Percentiles rank a stretch among this genome's conserved stretches.
Conservation (phyloP, 2,113 vertebrate species). For the Upupa epops region DNA sequence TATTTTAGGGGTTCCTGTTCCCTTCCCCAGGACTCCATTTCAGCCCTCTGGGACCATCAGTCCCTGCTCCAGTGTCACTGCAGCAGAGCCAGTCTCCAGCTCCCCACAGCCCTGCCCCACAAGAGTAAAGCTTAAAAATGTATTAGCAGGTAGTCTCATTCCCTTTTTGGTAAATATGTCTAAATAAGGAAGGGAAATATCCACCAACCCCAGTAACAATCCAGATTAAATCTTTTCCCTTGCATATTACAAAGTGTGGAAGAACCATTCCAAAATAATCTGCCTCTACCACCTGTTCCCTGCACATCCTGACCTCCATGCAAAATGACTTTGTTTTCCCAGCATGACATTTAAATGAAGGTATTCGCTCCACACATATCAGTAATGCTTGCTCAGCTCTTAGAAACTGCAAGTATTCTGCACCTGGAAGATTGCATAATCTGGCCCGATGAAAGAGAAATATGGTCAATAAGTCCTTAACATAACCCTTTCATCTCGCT, state of each 20-base stretch:
- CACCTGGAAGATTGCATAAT: conserved; percentile 36
- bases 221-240: conserved; percentile 33
- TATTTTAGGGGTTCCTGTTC: background rate
- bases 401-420: conserved; percentile 44
- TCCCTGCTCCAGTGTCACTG: background rate
- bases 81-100: background rate
- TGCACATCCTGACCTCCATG: conserved; percentile 23
- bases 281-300: conserved; percentile 20
- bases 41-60: background rate
- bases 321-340: background rate
- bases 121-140: conserved; percentile 6
- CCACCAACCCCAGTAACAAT: background rate
- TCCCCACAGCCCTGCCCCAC: background rate
- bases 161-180: background rate
- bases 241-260: background rate
- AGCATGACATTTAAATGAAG: background rate
- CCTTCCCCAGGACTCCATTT: background rate
- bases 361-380: background rate
- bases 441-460: conserved; percentile 37
- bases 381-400: conserved; percentile 38
- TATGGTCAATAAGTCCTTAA: conserved; percentile 13
- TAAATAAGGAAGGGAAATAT: conserved; percentile 34
- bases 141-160: conserved; percentile 5
- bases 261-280: conserved; percentile 27
- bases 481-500: conserved; percentile 23